Evolutionary conservation across 2,888 invertebrate genomes (phyloP).

Genomic region (Erebia aethiops): DNA sequence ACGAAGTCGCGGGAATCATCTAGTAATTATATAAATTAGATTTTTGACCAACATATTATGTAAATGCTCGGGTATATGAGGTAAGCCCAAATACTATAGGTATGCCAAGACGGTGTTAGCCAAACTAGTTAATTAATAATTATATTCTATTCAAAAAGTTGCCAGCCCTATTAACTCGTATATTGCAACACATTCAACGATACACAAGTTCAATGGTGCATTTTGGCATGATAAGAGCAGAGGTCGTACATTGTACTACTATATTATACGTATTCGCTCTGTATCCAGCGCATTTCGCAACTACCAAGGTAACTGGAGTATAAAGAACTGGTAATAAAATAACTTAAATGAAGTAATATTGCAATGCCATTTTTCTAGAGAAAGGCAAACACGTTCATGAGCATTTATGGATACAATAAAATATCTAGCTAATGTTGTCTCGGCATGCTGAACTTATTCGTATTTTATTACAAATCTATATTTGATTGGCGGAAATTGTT

Average conservation of each 20-base stretch:
- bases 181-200: constrained; percentile 48
- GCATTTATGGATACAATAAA: background rate
- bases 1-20: no score
- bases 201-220: constrained; percentile 70
- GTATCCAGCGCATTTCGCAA: constrained; percentile 22
- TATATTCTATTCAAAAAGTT: background rate
- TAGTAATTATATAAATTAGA: no score
- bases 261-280: constrained; percentile 20
- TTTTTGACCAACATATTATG: no score
- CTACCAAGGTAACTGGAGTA: constrained; percentile 29
- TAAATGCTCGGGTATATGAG: no score
- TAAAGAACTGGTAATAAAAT: constrained; percentile 29
- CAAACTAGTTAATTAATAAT: background rate
- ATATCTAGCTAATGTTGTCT: background rate
- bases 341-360: constrained; percentile 24
- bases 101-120: no score
- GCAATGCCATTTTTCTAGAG: constrained; percentile 27
- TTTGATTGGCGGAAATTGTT: background rate
- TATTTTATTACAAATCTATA: background rate
- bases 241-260: constrained; percentile 19
- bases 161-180: constrained; percentile 24
- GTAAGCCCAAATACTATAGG: no score
- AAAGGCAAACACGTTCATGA: constrained; percentile 20
- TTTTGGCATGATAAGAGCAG: constrained; percentile 31
- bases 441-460: background rate